Evolutionary conservation across 2,797 vertebrate genomes (phyloP), one percentile per base, ranked within the genome.

Genomic region (Eurystomus glaucurus): DNA sequence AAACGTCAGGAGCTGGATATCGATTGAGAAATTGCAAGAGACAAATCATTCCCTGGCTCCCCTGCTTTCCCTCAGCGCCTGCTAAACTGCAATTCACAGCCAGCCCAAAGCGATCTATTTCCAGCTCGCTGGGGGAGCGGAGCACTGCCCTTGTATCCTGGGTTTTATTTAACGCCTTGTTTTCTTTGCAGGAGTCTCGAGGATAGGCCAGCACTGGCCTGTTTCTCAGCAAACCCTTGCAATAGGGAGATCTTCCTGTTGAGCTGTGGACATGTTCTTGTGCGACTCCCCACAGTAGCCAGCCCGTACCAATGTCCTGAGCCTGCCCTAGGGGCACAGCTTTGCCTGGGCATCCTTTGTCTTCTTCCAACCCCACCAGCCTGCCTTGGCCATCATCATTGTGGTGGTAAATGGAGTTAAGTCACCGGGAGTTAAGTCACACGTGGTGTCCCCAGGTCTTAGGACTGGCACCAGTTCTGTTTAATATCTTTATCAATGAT

Each of bases 1-100:
- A 81, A 93, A 72, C 52, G 57, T 96, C 96, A 41, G 51, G 62
- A 88, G 77, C 82, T 91, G 92, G 86, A 77, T 93, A 96, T 95
- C 14, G 86, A 85, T 87, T 86, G 94, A 95, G 76, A 93, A 85
- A 81, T 86, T 95, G 66, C 84, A 94, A 90, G 93, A 97, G 89
- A 79, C 88, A 96, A 96, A 97, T 91, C 62, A 70, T 92, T 96
- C 89, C 55, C 83, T 60, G 70, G 79, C 87, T 95, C 51, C 52
- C 86, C 75, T 90, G 91, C 80, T 84, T 96, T 94, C 50, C 65
- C 45, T 37, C 3, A 14, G 77, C 6, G 29, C 84, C 80, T 91
- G 92, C 89, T 88, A 90, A 94, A 91, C 85, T 88, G 76, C 70
- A 79, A 77, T 93, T 93, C 96, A 87, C 79, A 93, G 87, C 69